A percentile compares a stretch with the other conserved stretches of the same genome.
Conservation (phyloP, 2,888 invertebrate species). For the Pammene fasciana region DNA sequence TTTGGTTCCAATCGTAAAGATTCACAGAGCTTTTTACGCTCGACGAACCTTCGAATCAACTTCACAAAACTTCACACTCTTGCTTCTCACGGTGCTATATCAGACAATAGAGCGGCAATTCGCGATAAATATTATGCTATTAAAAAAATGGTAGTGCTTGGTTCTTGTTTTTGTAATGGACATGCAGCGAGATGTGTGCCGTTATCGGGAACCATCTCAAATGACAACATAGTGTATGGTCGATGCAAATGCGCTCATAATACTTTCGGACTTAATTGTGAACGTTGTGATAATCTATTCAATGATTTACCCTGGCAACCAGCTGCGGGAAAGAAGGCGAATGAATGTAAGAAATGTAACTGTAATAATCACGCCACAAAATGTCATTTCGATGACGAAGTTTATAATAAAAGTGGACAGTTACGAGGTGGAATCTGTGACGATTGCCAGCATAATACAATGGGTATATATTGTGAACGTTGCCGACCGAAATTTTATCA, state of each 20-base stretch:
- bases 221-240: constrained; percentile 97
- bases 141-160: constrained; percentile 98
- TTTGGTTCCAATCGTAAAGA: constrained; percentile 97
- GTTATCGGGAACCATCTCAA: constrained; percentile 87
- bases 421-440: constrained; percentile 99
- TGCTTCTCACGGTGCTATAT: constrained; percentile 91
- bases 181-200: constrained; percentile 97
- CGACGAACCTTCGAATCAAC: constrained; percentile 98
- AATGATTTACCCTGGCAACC: constrained; percentile 99
- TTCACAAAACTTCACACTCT: constrained; percentile 98
- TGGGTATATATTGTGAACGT: constrained; percentile 97
- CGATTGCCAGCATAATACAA: constrained; percentile 97
- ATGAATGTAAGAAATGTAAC: constrained; percentile 97
- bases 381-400: constrained; percentile 97
- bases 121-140: constrained; percentile 99
- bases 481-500: constrained; percentile 97
- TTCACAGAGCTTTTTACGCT: constrained; percentile 97
- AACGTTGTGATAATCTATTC: constrained; percentile 97
- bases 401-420: constrained; percentile 94
- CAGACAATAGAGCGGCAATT: constrained; percentile 96
- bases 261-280: constrained; percentile 98
- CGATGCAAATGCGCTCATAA: constrained; percentile 98
- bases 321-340: constrained; percentile 95
- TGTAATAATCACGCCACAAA: constrained; percentile 96
- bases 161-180: constrained; percentile 99